Evolutionary conservation across 1,140 invertebrate species (phyloP).

Genomic region (Elymnias hypermnestra): DNA sequence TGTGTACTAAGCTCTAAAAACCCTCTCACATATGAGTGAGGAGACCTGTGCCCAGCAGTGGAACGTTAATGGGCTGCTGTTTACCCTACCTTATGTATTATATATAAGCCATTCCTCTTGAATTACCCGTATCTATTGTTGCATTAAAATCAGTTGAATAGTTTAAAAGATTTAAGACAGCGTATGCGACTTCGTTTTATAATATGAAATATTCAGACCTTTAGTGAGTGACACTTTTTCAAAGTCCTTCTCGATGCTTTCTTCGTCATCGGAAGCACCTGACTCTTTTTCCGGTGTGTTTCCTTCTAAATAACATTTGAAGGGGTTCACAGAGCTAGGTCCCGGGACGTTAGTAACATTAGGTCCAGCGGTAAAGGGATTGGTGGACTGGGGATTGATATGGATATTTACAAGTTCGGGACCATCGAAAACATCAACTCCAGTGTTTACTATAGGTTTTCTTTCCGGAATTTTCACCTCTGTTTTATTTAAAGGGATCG

Average conservation of each 20-base stretch:
- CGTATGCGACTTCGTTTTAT: too few relatives aligned
- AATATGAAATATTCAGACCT: too few relatives aligned
- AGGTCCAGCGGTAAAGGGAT: slow-evolving; percentile 30
- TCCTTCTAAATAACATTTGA: slow-evolving; percentile 22
- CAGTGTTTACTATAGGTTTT: not conserved
- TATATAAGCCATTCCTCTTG: too few relatives aligned
- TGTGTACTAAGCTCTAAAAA: too few relatives aligned
- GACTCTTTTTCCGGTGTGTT: not conserved
- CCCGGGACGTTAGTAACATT: slow-evolving; percentile 8
- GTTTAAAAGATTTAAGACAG: too few relatives aligned
- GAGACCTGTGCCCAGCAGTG: too few relatives aligned
- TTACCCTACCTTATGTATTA: too few relatives aligned
- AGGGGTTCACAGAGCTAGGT: slow-evolving; percentile 29
- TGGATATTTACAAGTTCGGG: slow-evolving; percentile 15
- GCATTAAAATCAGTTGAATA: too few relatives aligned
- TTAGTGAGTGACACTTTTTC: slow-evolving; percentile 6
- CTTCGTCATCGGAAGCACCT: slow-evolving; percentile 1
- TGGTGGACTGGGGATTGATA: slow-evolving; percentile 17
- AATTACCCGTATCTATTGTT: too few relatives aligned
- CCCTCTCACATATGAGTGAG: too few relatives aligned
- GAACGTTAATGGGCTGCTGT: too few relatives aligned
- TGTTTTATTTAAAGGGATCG: slow-evolving; percentile 1
- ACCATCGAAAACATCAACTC: slow-evolving; percentile 36
- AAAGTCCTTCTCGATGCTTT: slow-evolving; percentile 3
- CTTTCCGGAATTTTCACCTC: not conserved